These are phyloP conservation scores for Unio delphinus DNA, from an alignment of 2,888 invertebrate species.

Conservation along the genomic window DNA sequence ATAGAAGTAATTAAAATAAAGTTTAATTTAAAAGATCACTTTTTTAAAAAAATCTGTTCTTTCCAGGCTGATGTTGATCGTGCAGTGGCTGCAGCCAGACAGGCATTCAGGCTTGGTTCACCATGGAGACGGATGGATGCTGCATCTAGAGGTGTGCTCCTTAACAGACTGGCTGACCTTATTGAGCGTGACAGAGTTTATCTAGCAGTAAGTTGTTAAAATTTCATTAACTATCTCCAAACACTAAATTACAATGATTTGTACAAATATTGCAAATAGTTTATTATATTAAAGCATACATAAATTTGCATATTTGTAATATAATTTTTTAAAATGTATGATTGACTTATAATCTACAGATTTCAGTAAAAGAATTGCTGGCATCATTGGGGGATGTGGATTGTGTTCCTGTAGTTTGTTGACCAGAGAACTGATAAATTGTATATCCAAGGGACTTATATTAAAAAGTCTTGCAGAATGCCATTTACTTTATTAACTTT, in stretches of 20 bases:
- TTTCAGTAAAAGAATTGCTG: too few relatives aligned
- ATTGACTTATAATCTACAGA: too few relatives aligned
- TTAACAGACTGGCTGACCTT: constrained; percentile 86
- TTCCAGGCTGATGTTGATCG: constrained; percentile 74
- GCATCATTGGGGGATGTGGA: too few relatives aligned
- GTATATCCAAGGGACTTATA: too few relatives aligned
- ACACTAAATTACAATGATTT: neutral
- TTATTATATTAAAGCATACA: neutral
- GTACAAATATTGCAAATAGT: neutral
- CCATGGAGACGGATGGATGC: constrained; percentile 82
- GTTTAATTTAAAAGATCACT: neutral
- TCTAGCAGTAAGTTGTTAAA: constrained; percentile 77
- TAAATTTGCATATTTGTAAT: neutral
- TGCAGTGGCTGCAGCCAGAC: constrained; percentile 75
- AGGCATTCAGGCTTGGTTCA: constrained; percentile 74
- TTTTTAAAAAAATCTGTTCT: neutral
- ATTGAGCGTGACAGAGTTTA: constrained; percentile 86
- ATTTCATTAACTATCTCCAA: neutral
- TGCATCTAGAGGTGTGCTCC: constrained; percentile 82
- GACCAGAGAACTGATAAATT: too few relatives aligned
- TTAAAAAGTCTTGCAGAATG: too few relatives aligned
- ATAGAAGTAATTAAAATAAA: neutral
- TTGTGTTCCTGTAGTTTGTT: too few relatives aligned
- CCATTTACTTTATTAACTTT: too few relatives aligned
- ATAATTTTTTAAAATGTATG: neutral